Conservation (phyloP, 2,113 vertebrate species). For the Dermatemys mawii region DNA sequence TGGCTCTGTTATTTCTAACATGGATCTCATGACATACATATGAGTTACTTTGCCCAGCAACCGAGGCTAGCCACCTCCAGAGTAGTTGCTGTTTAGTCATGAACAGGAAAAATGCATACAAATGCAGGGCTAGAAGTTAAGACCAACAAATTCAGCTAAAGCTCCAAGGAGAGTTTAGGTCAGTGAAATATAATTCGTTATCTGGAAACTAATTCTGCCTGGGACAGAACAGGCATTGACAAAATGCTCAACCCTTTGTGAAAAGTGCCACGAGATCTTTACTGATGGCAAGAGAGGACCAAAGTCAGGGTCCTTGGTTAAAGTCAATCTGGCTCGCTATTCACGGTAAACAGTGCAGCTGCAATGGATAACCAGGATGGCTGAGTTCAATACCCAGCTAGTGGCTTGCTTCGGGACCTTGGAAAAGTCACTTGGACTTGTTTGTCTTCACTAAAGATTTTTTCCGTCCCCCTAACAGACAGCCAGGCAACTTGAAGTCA, state of each 20-base stretch:
- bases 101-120: not conserved
- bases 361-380: not conserved
- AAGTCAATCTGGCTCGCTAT: not conserved
- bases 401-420: not conserved
- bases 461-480: not conserved
- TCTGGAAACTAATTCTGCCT: no score
- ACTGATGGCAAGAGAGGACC: not conserved
- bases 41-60: slow-evolving; percentile 44
- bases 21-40: slow-evolving; percentile 21
- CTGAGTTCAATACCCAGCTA: fast-evolving
- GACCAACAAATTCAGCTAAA: not conserved
- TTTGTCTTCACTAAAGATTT: not conserved
- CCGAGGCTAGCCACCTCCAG: not conserved
- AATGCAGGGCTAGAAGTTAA: not conserved
- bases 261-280: not conserved
- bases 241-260: not conserved
- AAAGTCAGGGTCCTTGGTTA: not conserved
- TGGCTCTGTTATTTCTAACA: slow-evolving; percentile 50
- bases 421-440: slow-evolving; percentile 10
- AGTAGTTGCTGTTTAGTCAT: slow-evolving; percentile 60
- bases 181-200: not conserved
- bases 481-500: not conserved
- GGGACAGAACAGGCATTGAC: not conserved
- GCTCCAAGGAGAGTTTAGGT: not conserved
- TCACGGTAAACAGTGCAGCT: not conserved